Base-by-base conservation (phyloP, 2,888 invertebrate species). In the Erebia palarica region DNA sequence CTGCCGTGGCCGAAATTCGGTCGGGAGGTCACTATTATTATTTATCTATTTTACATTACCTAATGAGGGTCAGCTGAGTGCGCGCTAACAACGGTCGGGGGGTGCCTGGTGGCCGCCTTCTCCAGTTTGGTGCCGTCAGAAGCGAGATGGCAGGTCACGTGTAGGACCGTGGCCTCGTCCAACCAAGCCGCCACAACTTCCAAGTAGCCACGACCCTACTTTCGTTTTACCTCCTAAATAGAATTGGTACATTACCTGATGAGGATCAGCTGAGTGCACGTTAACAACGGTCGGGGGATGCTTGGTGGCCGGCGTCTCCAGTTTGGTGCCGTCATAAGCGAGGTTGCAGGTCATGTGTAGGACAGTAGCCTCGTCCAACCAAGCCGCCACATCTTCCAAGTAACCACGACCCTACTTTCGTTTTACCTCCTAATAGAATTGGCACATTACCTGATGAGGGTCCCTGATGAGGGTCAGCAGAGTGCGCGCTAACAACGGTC, bases 71-170 rank as follows among this genome's bases (percentile, higher is more conserved):
- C 91, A 0, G 86, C 84, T 0, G 82, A 91, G 83, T 87, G 75
- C 16, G 86, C 80, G 79, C 85, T 87, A 76, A 91, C 89, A 27
- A 90, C 92, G n/a, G 90, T 87, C 4, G 21, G 21, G 21, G 21
- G 21, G 3, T 21, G 21, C 21, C 21, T 21, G 21, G 21, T 21
- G 21, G 21, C 21, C 21, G 21, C 21, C 21, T 1, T 21, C 21
- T 98, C 98, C 83, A 98, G 95, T 84, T 97, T 95, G 58, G 98
- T 98, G 44, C 98, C 98, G 84, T 98, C 98, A 59, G 98, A 98
- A 4, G 98, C 97, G 65, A 96, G 95, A 80, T 97, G 96, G 84
- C 98, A 98, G n/a, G 95, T 95, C 81, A 98, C 98, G 89, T 98
- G 97, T 55, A 99, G 94, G 1, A 98, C 98, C 86, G 98, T 97